These are phyloP conservation scores for Cremastinae sp. DNA, from an alignment of 2,888 invertebrate species.

Conservation along the genomic window DNA sequence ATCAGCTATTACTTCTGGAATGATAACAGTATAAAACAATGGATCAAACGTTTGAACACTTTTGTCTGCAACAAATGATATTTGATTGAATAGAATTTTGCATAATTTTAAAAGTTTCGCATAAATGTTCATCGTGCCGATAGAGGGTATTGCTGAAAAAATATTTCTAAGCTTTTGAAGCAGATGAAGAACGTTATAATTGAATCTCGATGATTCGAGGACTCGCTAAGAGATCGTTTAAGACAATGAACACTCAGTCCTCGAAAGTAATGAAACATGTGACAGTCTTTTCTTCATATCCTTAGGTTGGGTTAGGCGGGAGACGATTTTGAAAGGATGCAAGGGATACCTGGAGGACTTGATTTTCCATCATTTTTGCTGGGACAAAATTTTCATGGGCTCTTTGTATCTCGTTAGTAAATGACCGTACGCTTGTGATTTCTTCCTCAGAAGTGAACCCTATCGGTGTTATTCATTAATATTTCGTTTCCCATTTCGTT, in stretches of 20 bases:
- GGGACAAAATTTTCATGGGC: constrained; percentile 19
- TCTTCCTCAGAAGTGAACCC: constrained; percentile 10
- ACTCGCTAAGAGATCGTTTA: background rate
- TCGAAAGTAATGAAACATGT: constrained; percentile 9
- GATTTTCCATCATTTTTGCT: background rate
- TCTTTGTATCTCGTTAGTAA: constrained; percentile 33
- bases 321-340: background rate
- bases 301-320: background rate
- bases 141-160: too few relatives aligned
- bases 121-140: too few relatives aligned
- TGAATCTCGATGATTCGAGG: background rate
- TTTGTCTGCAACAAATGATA: too few relatives aligned
- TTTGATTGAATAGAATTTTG: too few relatives aligned
- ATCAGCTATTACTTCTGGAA: too few relatives aligned
- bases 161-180: too few relatives aligned
- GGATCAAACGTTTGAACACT: too few relatives aligned
- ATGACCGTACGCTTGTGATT: constrained; percentile 17
- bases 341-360: constrained; percentile 8
- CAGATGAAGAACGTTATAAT: too few relatives aligned
- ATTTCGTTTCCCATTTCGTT: constrained; percentile 8
- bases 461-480: too few relatives aligned
- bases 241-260: constrained; percentile 4
- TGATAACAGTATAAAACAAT: too few relatives aligned
- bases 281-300: constrained; percentile 9
- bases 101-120: too few relatives aligned